Base-by-base conservation (phyloP, 2,888 invertebrate genomes). In the Archips crataeganus region DNA sequence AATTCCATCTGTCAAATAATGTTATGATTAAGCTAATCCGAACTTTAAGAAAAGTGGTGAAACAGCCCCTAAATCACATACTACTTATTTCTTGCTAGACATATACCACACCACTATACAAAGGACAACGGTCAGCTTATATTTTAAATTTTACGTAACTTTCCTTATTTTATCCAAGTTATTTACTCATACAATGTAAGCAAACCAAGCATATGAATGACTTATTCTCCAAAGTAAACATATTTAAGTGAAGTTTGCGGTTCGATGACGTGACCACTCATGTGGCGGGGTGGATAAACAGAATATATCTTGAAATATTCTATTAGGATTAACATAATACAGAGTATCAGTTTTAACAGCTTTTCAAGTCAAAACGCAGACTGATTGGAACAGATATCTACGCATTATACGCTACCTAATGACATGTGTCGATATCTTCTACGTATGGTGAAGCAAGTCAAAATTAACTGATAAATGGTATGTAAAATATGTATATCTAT, bases 181-280 rank as follows among this genome's bases (percentile, higher is more conserved):
- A 51, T 15, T 57, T 23, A 54, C 54, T 9, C 15, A 51, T 4
- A 54, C 54, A 54, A 57, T 11, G 57, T 32, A 57, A 57, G n/a
- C n/a, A 15, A 5, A 23, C 36, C 9, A 34, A 39, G 51, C 49
- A 65, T 36, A 36, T 13, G 47, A 63, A 51, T 51, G 36, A 51
- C 65, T 51, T 65, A 65, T 65, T 65, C 47, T 65, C 65, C 15
- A 65, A 65, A 49, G 36, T 36, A 49, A 15, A 65, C 65, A 36
- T 15, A 15, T 11, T 51, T 47, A 47, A 63, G 32, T 47, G 34
- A 13, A 47, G 45, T 51, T 65, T 65, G 51, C 34, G 36, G 51
- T 34, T 32, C 8, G 13, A 10, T 51, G 39, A 34, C 60, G 65
- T 65, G 65, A 65, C 65, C 65, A 49, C 13, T n/a, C 34, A 51